Evolutionary conservation across 2,797 vertebrate genomes (phyloP).

Genomic region (Clarias fuscus): DNA sequence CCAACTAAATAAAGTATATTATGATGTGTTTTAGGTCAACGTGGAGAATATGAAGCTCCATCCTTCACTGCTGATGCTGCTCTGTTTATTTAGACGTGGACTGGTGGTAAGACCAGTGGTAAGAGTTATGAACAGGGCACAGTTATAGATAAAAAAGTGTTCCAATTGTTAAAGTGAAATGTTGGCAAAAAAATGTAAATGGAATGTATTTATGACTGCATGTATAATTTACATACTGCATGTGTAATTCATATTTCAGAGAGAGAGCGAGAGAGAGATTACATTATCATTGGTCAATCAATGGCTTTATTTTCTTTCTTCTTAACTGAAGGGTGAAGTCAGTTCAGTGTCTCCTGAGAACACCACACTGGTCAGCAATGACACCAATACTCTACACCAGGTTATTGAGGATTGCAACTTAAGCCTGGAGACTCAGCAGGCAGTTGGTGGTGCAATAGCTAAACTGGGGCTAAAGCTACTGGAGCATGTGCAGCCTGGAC

Average conservation of each 20-base stretch:
- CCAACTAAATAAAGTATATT: neutral
- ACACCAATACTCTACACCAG: constrained; percentile 42
- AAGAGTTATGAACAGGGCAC: neutral
- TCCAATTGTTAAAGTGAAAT: neutral
- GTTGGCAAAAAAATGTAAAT: neutral
- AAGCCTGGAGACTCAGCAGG: constrained; percentile 64
- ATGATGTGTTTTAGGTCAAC: constrained; percentile 64
- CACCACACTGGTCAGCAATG: neutral
- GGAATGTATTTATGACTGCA: neutral
- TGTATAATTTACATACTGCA: neutral
- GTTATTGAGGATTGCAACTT: constrained; percentile 56
- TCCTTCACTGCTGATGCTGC: constrained; percentile 61
- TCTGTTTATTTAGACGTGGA: constrained; percentile 63
- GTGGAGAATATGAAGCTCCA: constrained; percentile 67
- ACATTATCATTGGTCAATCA: neutral
- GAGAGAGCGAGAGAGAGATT: neutral
- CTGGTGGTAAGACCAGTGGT: constrained; percentile 62
- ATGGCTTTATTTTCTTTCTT: neutral
- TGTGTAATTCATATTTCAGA: neutral
- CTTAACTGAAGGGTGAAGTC: constrained; percentile 25
- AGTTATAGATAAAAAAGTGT: neutral
- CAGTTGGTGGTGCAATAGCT: constrained; percentile 76
- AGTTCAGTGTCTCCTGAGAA: constrained; percentile 1
- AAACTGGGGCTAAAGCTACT: constrained; percentile 80
- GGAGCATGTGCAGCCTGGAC: constrained; percentile 70